A percentile compares a stretch with the other conserved stretches of the same genome.
These are phyloP conservation scores for Sebastes minor DNA, from an alignment of 2,797 vertebrate species.

Conservation along the genomic window DNA sequence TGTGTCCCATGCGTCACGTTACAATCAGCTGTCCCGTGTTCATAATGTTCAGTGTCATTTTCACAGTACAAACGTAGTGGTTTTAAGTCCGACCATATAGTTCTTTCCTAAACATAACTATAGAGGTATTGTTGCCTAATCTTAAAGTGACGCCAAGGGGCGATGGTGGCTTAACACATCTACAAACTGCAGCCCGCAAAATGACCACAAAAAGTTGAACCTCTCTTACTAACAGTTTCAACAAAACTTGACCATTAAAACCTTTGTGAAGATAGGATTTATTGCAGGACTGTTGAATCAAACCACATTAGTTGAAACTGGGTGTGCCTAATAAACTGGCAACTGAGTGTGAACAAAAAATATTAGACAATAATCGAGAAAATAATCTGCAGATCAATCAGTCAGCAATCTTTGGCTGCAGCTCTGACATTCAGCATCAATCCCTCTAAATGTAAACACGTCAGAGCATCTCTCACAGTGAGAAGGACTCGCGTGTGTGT, in stretches of 20 bases:
- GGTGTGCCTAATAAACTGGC: not conserved
- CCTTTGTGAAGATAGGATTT: not conserved
- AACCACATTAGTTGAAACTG: too few species aligned
- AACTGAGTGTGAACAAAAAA: not conserved
- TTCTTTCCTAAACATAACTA: too few species aligned
- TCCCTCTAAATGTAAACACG: conserved; percentile 26
- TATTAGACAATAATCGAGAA: not conserved
- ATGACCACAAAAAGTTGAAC: not conserved
- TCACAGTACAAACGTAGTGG: too few species aligned
- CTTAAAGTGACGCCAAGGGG: too few species aligned
- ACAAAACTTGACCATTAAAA: not conserved
- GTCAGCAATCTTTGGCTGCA: not conserved
- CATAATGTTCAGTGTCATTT: too few species aligned
- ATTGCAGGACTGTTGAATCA: not conserved
- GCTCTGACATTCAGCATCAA: not conserved
- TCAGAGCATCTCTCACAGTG: conserved; percentile 25
- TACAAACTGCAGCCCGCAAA: not conserved
- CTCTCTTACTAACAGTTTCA: not conserved
- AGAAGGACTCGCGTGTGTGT: conserved; percentile 19
- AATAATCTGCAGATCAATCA: not conserved
- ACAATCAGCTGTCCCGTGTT: too few species aligned
- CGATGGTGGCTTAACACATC: too few species aligned
- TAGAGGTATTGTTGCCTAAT: too few species aligned
- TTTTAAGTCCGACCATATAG: too few species aligned
- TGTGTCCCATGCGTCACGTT: too few species aligned